Evolutionary conservation across 2,797 vertebrate genomes (phyloP).

Genomic region (Delichon dasypus): DNA sequence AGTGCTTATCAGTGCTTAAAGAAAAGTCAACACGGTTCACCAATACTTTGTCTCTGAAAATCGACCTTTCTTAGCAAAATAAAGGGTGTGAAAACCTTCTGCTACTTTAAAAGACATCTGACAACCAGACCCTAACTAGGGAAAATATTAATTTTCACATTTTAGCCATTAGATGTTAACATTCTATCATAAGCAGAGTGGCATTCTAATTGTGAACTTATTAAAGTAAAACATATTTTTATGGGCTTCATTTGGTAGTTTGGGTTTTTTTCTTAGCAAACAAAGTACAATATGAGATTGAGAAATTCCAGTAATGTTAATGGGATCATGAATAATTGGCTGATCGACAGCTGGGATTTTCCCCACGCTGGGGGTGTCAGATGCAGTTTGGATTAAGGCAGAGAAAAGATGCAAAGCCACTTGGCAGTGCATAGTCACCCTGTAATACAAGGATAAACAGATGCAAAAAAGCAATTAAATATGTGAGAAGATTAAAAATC

Average conservation of each 20-base stretch:
- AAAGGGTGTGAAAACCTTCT: not conserved
- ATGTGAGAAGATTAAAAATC: not conserved
- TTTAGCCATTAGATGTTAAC: not conserved
- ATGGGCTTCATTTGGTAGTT: fast-evolving
- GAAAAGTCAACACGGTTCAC: not conserved
- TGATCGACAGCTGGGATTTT: not conserved
- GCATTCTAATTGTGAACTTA: not conserved
- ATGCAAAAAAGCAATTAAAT: not conserved
- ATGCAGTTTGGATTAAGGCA: not conserved
- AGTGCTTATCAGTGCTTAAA: not conserved
- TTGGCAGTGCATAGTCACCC: not conserved
- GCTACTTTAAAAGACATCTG: not conserved
- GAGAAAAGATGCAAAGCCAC: not conserved
- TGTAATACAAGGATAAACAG: not conserved
- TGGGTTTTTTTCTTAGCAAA: not conserved
- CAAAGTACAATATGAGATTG: not conserved
- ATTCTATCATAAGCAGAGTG: not conserved
- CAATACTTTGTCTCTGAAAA: not conserved
- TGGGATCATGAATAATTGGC: not conserved
- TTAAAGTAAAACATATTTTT: not conserved
- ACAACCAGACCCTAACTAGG: not conserved
- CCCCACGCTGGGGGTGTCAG: not conserved
- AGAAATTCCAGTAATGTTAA: not conserved
- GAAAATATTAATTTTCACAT: not conserved
- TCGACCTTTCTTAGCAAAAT: not conserved